phyloP scores from a whole-genome alignment of 2,888 invertebrate species.

The Latrodectus hesperus region DNA sequence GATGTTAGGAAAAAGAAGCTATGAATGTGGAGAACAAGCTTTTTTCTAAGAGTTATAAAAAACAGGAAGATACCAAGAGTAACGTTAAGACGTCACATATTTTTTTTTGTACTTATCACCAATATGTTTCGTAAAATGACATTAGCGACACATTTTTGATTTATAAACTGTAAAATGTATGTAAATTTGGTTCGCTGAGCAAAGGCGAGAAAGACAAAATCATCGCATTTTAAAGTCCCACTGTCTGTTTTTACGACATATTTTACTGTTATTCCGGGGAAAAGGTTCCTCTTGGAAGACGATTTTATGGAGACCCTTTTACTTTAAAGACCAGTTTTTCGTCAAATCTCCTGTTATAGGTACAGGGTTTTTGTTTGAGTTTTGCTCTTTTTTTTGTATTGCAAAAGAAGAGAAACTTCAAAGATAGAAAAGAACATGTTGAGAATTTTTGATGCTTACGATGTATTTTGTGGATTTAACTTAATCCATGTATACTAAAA shows the following conservation, averaged over 20 bases:
- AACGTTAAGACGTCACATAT: slow-evolving; percentile 14
- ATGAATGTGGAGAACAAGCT: slow-evolving; percentile 8
- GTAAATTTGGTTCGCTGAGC: slow-evolving; percentile 33
- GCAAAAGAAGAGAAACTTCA: not conserved
- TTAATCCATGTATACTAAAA: too few relatives aligned
- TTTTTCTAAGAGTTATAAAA: slow-evolving; percentile 29
- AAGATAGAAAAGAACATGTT: too few relatives aligned
- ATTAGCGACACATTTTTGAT: slow-evolving; percentile 24
- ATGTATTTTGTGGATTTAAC: too few relatives aligned
- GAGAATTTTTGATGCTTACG: too few relatives aligned
- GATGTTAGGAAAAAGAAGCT: not conserved
- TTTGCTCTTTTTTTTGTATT: slow-evolving; percentile 8
- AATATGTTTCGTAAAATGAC: not conserved
- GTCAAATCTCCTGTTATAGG: too few relatives aligned
- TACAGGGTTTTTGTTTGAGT: too few relatives aligned
- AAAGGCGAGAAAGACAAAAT: not conserved
- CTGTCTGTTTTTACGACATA: slow-evolving; percentile 40
- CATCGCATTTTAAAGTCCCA: slow-evolving; percentile 24
- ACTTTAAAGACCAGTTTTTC: not conserved
- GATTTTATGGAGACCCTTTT: slow-evolving; percentile 22
- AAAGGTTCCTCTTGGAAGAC: slow-evolving; percentile 5
- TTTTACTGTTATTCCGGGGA: slow-evolving; percentile 25
- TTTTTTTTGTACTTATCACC: slow-evolving; percentile 4
- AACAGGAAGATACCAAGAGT: slow-evolving; percentile 4
- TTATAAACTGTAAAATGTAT: slow-evolving; percentile 58